These are phyloP conservation scores for Rhagoletis zephyria DNA, from an alignment of 1,140 invertebrate genomes.

Conservation along the genomic window DNA sequence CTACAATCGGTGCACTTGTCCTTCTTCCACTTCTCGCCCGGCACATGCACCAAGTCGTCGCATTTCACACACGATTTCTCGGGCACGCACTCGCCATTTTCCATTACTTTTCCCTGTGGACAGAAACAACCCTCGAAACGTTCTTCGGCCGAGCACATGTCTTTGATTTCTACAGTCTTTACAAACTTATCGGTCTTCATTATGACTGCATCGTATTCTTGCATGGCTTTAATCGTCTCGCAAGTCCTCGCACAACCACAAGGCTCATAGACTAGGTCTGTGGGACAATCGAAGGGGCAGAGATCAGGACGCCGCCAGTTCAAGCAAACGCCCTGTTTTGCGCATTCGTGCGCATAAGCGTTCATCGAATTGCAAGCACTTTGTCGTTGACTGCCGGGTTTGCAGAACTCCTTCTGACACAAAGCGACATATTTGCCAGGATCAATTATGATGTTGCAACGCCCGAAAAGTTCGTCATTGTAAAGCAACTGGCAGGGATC, in stretches of 20 bases:
- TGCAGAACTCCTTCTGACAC: constrained; percentile 81
- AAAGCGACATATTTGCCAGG: constrained; percentile 79
- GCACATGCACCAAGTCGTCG: constrained; percentile 72
- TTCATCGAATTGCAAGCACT: constrained; percentile 79
- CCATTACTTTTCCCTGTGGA: constrained; percentile 78
- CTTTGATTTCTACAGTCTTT: constrained; percentile 72
- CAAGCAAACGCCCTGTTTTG: constrained; percentile 79
- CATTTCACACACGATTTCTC: constrained; percentile 68
- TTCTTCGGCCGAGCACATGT: constrained; percentile 75
- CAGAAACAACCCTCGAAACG: constrained; percentile 88
- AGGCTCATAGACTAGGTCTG: constrained; percentile 79
- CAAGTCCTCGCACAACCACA: constrained; percentile 85
- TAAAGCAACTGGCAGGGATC: constrained; percentile 80
- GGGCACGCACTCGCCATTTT: constrained; percentile 72
- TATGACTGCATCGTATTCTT: constrained; percentile 73
- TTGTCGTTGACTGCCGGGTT: constrained; percentile 74
- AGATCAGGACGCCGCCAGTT: constrained; percentile 79
- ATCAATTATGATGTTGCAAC: constrained; percentile 83
- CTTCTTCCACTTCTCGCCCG: constrained; percentile 76
- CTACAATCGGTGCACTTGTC: constrained; percentile 85
- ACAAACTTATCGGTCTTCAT: constrained; percentile 68
- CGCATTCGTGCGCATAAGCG: constrained; percentile 83
- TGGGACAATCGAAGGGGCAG: constrained; percentile 78
- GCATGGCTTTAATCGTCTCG: constrained; percentile 74
- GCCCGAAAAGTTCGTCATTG: constrained; percentile 78